These are phyloP conservation scores for Dasypus novemcinctus DNA, from an alignment of 2,113 vertebrate genomes.

Conservation along the genomic window DNA sequence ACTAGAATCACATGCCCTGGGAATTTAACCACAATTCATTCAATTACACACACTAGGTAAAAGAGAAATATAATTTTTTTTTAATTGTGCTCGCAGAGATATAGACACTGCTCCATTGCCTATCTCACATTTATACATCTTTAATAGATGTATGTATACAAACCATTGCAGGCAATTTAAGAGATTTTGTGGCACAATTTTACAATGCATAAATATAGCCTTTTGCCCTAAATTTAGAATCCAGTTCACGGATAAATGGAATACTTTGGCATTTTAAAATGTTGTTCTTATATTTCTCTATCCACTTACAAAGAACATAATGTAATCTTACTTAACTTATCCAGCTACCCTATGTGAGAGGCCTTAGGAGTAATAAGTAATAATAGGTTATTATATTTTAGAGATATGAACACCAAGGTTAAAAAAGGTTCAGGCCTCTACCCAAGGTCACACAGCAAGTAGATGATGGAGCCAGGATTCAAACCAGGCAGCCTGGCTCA, in stretches of 20 bases:
- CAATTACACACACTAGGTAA: not conserved
- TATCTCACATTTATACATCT: not conserved
- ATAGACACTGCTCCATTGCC: not conserved
- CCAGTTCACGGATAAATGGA: not conserved
- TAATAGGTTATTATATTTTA: not conserved
- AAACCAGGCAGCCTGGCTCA: not conserved
- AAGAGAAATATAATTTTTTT: not conserved
- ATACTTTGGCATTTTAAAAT: not conserved
- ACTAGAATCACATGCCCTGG: not conserved
- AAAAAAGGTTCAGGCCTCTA: not conserved
- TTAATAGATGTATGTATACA: not conserved
- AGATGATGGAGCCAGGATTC: not conserved
- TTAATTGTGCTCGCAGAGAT: not conserved
- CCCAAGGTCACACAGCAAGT: not conserved
- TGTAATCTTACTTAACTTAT: not conserved
- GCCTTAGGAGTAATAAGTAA: no score
- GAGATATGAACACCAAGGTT: not conserved
- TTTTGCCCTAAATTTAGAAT: not conserved
- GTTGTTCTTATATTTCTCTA: not conserved
- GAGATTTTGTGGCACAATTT: not conserved
- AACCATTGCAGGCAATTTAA: not conserved
- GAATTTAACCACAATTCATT: not conserved
- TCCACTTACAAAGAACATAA: not conserved
- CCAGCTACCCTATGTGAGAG: not conserved
- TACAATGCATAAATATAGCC: not conserved